Conservation (phyloP, 2,888 invertebrate genomes). For the Drosophila nr. perissopoda region DNA sequence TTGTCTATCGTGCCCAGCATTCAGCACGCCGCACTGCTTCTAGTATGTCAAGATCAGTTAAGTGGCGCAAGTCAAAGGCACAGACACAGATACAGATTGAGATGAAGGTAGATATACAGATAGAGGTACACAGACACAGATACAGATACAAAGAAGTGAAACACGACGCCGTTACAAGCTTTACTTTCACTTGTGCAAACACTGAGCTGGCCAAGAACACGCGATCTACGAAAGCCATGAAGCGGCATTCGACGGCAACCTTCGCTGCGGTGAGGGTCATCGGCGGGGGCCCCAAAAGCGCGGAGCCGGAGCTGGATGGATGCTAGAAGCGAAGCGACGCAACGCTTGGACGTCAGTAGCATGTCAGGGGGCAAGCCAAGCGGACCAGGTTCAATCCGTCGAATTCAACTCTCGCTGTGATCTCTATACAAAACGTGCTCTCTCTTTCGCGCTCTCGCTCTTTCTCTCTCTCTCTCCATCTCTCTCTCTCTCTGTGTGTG, state of each 20-base stretch:
- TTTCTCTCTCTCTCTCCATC: background rate
- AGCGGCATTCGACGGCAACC: constrained; percentile 36
- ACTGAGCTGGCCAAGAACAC: constrained; percentile 46
- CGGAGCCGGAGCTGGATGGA: constrained; percentile 17
- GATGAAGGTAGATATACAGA: constrained; percentile 17
- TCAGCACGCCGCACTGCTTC: constrained; percentile 36
- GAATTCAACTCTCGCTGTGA: constrained; percentile 28
- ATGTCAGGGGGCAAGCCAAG: constrained; percentile 74
- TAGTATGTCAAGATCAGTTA: constrained; percentile 72
- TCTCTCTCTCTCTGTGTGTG: no score
- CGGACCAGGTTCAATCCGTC: constrained; percentile 60
- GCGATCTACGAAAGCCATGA: constrained; percentile 8
- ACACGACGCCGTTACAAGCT: constrained; percentile 54
- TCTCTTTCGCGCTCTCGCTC: constrained; percentile 1
- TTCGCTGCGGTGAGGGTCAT: constrained; percentile 44
- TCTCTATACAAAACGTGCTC: constrained; percentile 1
- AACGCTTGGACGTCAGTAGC: constrained; percentile 61
- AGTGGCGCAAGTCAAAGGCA: constrained; percentile 19
- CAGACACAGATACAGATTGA: constrained; percentile 25
- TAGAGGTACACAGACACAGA: constrained; percentile 18
- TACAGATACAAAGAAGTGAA: constrained; percentile 15
- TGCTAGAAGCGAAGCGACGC: constrained; percentile 12
- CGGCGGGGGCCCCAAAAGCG: constrained; percentile 10
- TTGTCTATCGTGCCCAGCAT: background rate
- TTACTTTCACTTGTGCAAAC: constrained; percentile 78